Percentiles rank a stretch among this genome's conserved stretches.
phyloP scores from a whole-genome alignment of 2,113 vertebrate genomes.

The Mirounga angustirostris region DNA sequence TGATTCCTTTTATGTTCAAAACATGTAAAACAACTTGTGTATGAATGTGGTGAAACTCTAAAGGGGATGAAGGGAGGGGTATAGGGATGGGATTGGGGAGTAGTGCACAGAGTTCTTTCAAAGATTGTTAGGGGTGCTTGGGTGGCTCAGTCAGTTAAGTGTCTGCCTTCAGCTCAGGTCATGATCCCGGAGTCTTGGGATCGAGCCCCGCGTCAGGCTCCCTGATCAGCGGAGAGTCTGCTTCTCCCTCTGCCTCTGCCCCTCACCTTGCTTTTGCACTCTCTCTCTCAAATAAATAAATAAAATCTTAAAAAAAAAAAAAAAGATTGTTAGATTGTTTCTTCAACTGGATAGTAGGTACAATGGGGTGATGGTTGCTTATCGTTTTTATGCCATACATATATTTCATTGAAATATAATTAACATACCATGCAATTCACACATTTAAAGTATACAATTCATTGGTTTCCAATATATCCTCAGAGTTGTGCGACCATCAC shows the following conservation, averaged over 20 bases:
- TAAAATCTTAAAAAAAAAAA: not conserved
- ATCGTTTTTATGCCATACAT: not conserved
- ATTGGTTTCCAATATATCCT: not conserved
- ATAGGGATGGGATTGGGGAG: not conserved
- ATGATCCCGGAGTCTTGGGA: not conserved
- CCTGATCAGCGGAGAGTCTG: not conserved
- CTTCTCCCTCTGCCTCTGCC: not conserved
- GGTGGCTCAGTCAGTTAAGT: not conserved
- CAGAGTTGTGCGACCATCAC: not conserved
- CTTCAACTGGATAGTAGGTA: not conserved
- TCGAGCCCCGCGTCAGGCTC: not conserved
- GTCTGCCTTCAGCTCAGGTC: not conserved
- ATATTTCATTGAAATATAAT: not conserved
- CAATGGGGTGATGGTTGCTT: not conserved
- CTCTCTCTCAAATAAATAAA: not conserved
- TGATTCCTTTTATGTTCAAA: conserved; percentile 3
- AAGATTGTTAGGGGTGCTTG: not conserved
- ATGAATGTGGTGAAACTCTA: not conserved
- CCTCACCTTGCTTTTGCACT: not conserved
- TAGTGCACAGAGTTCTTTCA: not conserved
- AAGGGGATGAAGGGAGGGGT: not conserved
- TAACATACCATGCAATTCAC: not conserved
- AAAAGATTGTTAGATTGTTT: not conserved
- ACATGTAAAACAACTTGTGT: not conserved
- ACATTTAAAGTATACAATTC: not conserved